Conservation (phyloP, 2,888 invertebrate species). For the Oscheius sp. region DNA sequence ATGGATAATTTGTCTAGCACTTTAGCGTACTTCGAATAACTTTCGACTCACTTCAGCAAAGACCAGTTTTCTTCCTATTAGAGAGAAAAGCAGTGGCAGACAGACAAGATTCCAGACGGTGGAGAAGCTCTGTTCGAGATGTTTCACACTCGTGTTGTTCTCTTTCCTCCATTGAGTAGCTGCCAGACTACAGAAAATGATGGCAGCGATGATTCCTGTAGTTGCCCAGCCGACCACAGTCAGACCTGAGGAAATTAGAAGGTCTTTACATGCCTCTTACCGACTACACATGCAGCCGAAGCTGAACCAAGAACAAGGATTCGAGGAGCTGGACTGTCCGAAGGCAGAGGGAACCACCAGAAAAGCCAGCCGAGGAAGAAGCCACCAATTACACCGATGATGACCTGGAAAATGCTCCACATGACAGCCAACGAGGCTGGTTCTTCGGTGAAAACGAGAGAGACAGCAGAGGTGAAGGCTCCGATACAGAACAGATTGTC, state of each 20-base stretch:
- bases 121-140: constrained; percentile 50
- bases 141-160: constrained; percentile 32
- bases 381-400: constrained; percentile 26
- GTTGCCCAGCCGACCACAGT: constrained; percentile 43
- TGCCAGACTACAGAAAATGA: constrained; percentile 55
- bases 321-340: constrained; percentile 15
- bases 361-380: constrained; percentile 24
- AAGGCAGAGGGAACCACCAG: constrained; percentile 33
- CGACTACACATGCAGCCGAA: constrained; percentile 21
- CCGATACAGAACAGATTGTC: constrained; percentile 58
- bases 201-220: constrained; percentile 56
- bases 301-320: constrained; percentile 21
- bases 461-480: constrained; percentile 44
- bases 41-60: constrained; percentile 39
- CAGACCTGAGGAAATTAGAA: neutral
- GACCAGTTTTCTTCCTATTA: constrained; percentile 58
- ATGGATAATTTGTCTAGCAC: too few species aligned
- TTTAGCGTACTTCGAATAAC: too few species aligned
- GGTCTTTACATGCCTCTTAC: neutral
- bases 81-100: constrained; percentile 59
- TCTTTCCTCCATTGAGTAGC: constrained; percentile 62
- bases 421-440: constrained; percentile 18
- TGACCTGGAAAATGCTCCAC: constrained; percentile 32
- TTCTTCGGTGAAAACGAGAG: constrained; percentile 40
- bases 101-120: constrained; percentile 60